A percentile compares a stretch with the other conserved stretches of the same genome.
phyloP scores from a whole-genome alignment of 2,888 invertebrate species.

The Pseudococcus longispinus region DNA sequence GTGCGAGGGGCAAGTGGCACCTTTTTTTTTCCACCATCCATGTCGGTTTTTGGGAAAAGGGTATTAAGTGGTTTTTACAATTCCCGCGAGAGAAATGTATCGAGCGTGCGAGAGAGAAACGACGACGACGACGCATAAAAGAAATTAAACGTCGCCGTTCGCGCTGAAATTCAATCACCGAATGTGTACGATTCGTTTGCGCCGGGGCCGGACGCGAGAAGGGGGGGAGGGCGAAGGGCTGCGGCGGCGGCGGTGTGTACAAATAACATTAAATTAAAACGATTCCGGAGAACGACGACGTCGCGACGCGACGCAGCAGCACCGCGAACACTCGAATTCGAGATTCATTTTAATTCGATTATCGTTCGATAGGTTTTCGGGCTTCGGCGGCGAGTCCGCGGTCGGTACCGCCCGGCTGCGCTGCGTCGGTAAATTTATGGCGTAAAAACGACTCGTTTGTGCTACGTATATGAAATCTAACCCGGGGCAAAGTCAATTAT shows the following conservation, averaged over 20 bases:
- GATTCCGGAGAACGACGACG: conserved; percentile 15
- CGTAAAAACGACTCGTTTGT: neutral
- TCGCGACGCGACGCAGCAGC: neutral
- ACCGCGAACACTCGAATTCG: neutral
- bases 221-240: neutral
- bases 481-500: conserved; percentile 51
- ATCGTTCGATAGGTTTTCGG: conserved; percentile 52
- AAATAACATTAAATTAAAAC: conserved; percentile 57
- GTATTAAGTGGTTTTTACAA: conserved; percentile 55
- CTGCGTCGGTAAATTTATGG: conserved; percentile 4
- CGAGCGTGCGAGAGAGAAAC: neutral
- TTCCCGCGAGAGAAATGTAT: conserved; percentile 20
- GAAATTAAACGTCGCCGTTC: conserved; percentile 54
- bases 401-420: neutral
- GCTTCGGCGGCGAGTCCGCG: neutral
- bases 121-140: conserved; percentile 47
- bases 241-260: neutral
- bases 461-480: neutral
- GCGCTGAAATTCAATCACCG: conserved; percentile 48
- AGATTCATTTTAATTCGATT: conserved; percentile 52
- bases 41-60: neutral
- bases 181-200: conserved; percentile 26
- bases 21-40: neutral
- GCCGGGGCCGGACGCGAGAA: neutral
- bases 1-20: neutral